phyloP scores from a whole-genome alignment of 2,113 vertebrate species.

The Ceyx melanurus region DNA sequence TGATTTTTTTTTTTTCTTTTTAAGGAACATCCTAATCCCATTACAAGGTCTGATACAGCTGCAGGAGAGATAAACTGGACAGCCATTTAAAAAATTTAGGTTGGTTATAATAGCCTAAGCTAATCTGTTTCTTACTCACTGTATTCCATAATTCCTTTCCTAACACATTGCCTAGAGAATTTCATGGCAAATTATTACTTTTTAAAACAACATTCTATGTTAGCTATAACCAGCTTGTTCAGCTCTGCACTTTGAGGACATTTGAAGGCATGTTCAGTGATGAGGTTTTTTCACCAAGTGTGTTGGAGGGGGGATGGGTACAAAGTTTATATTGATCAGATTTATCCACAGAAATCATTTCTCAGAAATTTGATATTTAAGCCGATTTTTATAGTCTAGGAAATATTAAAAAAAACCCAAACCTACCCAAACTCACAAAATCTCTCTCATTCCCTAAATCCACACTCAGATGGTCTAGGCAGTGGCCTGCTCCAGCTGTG shows the following conservation, averaged over 20 bases:
- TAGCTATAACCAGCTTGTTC: slow-evolving; percentile 4
- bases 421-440: not conserved
- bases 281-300: not conserved
- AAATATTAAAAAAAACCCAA: not conserved
- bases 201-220: not conserved
- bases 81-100: slow-evolving; percentile 55
- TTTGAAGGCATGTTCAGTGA: not conserved
- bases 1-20: not conserved
- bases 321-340: not conserved
- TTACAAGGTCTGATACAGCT: slow-evolving; percentile 67
- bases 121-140: slow-evolving; percentile 65
- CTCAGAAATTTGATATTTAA: not conserved
- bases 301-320: not conserved
- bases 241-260: slow-evolving; percentile 16
- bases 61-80: slow-evolving; percentile 64
- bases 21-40: slow-evolving; percentile 56
- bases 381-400: not conserved
- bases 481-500: not conserved
- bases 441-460: not conserved
- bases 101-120: slow-evolving; percentile 59
- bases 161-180: slow-evolving; percentile 42
- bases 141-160: slow-evolving; percentile 57
- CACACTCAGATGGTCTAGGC: not conserved
- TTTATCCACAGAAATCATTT: not conserved
- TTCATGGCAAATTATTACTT: slow-evolving; percentile 56